Conservation (phyloP, 2,113 vertebrate genomes). For the Drymodes brunneopygia region DNA sequence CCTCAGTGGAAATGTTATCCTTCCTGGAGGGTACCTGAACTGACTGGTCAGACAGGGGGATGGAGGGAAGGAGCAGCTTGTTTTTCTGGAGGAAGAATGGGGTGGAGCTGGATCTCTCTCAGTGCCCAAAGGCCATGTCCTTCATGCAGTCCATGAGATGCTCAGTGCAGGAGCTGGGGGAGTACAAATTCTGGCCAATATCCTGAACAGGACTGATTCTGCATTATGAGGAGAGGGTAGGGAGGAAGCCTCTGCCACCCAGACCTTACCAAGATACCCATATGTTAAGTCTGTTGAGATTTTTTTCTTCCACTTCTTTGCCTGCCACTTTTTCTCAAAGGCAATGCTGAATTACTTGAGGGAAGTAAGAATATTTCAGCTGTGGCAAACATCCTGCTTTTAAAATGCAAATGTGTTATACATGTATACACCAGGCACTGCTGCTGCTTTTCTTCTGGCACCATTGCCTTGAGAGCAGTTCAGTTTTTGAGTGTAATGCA, state of each 20-base stretch:
- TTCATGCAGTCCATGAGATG: neutral
- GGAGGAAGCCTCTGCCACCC: neutral
- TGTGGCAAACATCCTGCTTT: neutral
- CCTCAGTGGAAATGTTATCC: neutral
- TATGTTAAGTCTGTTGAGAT: neutral
- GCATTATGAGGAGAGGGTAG: neutral
- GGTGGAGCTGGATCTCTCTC: neutral
- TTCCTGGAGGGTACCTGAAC: neutral
- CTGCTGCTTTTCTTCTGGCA: constrained; percentile 13
- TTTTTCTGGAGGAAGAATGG: neutral
- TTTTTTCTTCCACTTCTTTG: neutral
- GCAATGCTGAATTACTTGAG: neutral
- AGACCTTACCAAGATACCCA: neutral
- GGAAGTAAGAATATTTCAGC: neutral
- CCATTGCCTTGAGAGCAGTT: neutral
- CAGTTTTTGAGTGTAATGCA: neutral
- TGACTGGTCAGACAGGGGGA: fast-evolving
- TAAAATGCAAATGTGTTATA: constrained; percentile 24
- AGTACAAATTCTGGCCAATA: neutral
- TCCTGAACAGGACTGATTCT: neutral
- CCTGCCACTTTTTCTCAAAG: neutral
- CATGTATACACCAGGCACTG: neutral
- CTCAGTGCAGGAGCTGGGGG: fast-evolving
- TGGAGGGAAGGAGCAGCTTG: neutral
- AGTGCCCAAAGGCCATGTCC: neutral